Base-by-base conservation (phyloP, 2,113 vertebrate species). In the Colistium nudipinnis region DNA sequence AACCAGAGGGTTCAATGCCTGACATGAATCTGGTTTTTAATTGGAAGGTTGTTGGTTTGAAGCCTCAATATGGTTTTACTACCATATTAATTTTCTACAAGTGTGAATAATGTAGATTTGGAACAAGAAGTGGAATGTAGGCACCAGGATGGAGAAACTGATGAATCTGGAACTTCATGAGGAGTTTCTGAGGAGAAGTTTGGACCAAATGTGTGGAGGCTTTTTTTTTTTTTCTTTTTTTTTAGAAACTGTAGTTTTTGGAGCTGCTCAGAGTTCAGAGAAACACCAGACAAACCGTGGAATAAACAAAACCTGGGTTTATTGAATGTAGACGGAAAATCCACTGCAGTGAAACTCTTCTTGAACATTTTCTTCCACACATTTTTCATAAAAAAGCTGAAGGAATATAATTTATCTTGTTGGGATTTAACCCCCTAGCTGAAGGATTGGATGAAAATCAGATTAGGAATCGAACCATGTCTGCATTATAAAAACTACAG, bases 1-100 rank as follows among this genome's bases (percentile, higher is more conserved):
- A 56, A 81, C 9, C 61, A 74, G 80, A 11, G 84, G 88, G 55
- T 92, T 91, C 53, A 90, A 52, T 1, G 93, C 90, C 0, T 93
- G 61, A 61, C 6, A 30, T 14, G 24, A 45, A 45, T 9, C n/a
- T n/a, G n/a, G n/a, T n/a, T n/a, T n/a, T 36, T 25, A n/a, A 20
- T 0, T 3, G n/a, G 51, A 39, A 6, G 13, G 8, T 25, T 59
- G 38, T 43, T 43, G 44, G 33, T 31, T 66, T 53, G 13, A 67
- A 17, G 19, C 19, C 14, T 28, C 43, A 19, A 22, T 4, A 35
- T 36, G n/a, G 63, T 43, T 28, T 49, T 44, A 38, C 11, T 41
- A 36, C 31, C 28, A 17, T n/a, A 3, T 12, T 28, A 22, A 13
- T 25, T 41, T 17, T n/a, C n/a, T n/a, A n/a, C n/a, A n/a, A n/a